Base-by-base conservation (phyloP, 1,140 invertebrate species). In the Pomacea maculata region DNA sequence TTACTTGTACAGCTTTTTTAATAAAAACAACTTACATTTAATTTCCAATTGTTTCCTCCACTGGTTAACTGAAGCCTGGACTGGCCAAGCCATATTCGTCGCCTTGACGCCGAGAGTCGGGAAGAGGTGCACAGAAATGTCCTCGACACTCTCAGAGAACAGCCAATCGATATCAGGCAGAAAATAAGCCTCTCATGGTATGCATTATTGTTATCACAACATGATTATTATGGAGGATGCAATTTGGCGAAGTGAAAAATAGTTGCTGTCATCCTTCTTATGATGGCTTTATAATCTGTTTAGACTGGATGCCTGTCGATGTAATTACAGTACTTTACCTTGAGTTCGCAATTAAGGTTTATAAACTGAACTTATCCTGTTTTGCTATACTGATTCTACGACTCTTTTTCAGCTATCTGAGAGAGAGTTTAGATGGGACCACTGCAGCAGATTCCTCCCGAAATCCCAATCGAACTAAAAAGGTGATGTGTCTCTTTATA, bases 121-220 rank as follows among this genome's bases (percentile, higher is more conserved):
- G 77, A 78, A 52, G 77, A 67, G 17, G 77, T 78, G 34, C 77
- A 78, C 54, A 29, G 67, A 52, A 19, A 68, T 17, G 45, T 78
- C n/a, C 67, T 78, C 19, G 77, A 78, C 45, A 68, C 34, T 0
- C 77, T 78, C 17, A 68, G 77, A 57, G 77, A 78, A 25, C 77
- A 54, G 65, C 77, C 77, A 68, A 78, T 78, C 45, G 25, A 64
- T 29, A 61, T 61, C 57, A 61, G 8, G 11, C 57, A 14, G 57
- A 61, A 17, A 61, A 14, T 61, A 61, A 61, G 8, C 57, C 57
- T 61, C 57, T 61, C 57, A 17, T 2, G 8, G 57, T 61, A 61
- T 14, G 34, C 34, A 45, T 45, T 45, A 45, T 45, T 45, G 34
- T 6, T 45, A 45, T 45, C 34, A 45, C 6, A 45, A 45, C 34